Percentiles rank a stretch among this genome's conserved stretches.
phyloP scores from a whole-genome alignment of 2,797 vertebrate species.

The Urocyon cinereoargenteus region DNA sequence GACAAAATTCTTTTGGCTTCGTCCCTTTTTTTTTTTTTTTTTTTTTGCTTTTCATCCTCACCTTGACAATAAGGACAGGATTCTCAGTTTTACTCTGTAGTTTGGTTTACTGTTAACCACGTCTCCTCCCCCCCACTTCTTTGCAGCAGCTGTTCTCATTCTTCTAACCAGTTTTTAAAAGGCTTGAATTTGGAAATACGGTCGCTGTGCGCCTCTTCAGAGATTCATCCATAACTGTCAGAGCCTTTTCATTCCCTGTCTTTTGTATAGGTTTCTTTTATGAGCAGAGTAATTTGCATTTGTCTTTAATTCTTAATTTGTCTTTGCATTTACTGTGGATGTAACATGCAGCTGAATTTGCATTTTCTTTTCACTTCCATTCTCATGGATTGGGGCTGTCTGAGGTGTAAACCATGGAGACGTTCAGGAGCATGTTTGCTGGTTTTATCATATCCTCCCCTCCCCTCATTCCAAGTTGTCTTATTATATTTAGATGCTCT shows the following conservation, averaged over 20 bases:
- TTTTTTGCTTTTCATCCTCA: constrained; percentile 81
- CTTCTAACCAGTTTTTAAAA: constrained; percentile 82
- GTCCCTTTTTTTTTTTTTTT: constrained; percentile 77
- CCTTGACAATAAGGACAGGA: constrained; percentile 81
- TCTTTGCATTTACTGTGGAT: constrained; percentile 71
- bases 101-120: constrained; percentile 75
- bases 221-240: constrained; percentile 85
- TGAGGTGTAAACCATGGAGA: constrained; percentile 60
- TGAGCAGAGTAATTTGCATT: constrained; percentile 84
- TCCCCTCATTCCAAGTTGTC: constrained; percentile 54
- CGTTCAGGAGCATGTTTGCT: constrained; percentile 48
- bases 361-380: constrained; percentile 78
- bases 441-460: constrained; percentile 73
- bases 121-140: constrained; percentile 40
- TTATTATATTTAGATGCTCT: constrained; percentile 81
- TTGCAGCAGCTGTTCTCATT: constrained; percentile 84
- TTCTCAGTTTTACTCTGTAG: constrained; percentile 74
- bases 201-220: constrained; percentile 79
- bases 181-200: constrained; percentile 81
- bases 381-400: constrained; percentile 57
- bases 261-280: constrained; percentile 86
- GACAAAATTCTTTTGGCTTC: constrained; percentile 68
- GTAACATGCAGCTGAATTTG: constrained; percentile 83
- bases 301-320: constrained; percentile 84
- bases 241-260: constrained; percentile 84